Evolutionary conservation across 1,140 invertebrate species (phyloP).

Genomic region (Zeugodacus cucurbitae): DNA sequence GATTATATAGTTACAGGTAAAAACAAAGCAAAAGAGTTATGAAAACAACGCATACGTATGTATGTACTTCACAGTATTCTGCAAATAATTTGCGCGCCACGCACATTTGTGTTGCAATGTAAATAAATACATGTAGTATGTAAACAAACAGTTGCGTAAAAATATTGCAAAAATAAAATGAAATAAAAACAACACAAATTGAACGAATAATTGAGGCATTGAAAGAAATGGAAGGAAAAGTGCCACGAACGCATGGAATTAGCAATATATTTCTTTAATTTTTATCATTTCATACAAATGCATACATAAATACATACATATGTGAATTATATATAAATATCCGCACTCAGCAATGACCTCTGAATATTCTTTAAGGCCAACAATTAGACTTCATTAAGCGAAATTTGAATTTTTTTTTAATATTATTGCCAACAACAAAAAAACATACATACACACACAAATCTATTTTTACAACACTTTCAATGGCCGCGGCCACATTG

Average conservation of each 20-base stretch:
- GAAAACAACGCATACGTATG: too few relatives aligned
- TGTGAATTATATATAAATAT: neutral
- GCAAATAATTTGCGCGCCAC: neutral
- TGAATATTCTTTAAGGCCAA: conserved; percentile 10
- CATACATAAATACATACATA: neutral
- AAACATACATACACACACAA: too few relatives aligned
- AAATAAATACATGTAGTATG: neutral
- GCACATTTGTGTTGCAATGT: neutral
- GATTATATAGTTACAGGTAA: too few relatives aligned
- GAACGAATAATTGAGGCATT: neutral
- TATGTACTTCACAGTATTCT: neutral
- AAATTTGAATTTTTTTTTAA: neutral
- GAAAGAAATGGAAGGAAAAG: neutral
- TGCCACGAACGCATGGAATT: neutral
- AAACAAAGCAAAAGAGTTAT: too few relatives aligned
- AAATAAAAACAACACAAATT: neutral
- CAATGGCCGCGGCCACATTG: neutral
- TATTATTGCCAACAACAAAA: neutral
- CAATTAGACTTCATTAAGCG: neutral
- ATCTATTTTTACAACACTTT: neutral
- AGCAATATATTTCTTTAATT: neutral
- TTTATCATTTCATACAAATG: neutral
- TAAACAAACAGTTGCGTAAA: neutral
- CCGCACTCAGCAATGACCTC: neutral
- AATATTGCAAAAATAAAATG: neutral